Conservation (phyloP, 1,140 invertebrate genomes). For the Apis florea region DNA sequence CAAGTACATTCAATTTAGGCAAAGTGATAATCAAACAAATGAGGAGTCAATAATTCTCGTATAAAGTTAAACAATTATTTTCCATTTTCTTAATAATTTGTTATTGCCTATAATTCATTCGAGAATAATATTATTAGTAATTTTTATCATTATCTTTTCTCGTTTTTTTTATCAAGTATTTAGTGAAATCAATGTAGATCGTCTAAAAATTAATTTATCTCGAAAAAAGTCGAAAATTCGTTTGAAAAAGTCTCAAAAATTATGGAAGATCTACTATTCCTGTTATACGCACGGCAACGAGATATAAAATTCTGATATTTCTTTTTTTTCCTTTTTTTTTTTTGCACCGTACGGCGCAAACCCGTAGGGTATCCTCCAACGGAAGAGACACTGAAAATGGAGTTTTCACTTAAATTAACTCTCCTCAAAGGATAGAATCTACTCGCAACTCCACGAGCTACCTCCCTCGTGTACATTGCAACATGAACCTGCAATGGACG, state of each 20-base stretch:
- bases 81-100: background rate
- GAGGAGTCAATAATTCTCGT: no score
- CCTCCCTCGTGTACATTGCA: conserved; percentile 41
- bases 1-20: conserved; percentile 46
- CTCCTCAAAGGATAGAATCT: conserved; percentile 43
- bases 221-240: background rate
- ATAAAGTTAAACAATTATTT: no score
- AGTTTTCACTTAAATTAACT: conserved; percentile 66
- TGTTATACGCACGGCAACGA: conserved; percentile 11
- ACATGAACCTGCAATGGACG: conserved; percentile 40
- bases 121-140: conserved; percentile 45
- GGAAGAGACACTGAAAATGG: conserved; percentile 56
- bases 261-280: background rate
- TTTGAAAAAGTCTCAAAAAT: background rate
- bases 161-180: conserved; percentile 24
- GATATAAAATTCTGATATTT: conserved; percentile 45
- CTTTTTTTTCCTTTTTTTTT: conserved; percentile 46
- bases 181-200: conserved; percentile 41
- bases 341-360: background rate
- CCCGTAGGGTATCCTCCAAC: conserved; percentile 14
- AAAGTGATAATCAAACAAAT: conserved; percentile 10
- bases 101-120: conserved; percentile 11
- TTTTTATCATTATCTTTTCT: background rate
- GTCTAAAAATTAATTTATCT: background rate
- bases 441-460: conserved; percentile 15